Percentiles rank a stretch among this genome's conserved stretches.
Conservation (phyloP, 2,113 vertebrate genomes). For the Tauraco erythrolophus region DNA sequence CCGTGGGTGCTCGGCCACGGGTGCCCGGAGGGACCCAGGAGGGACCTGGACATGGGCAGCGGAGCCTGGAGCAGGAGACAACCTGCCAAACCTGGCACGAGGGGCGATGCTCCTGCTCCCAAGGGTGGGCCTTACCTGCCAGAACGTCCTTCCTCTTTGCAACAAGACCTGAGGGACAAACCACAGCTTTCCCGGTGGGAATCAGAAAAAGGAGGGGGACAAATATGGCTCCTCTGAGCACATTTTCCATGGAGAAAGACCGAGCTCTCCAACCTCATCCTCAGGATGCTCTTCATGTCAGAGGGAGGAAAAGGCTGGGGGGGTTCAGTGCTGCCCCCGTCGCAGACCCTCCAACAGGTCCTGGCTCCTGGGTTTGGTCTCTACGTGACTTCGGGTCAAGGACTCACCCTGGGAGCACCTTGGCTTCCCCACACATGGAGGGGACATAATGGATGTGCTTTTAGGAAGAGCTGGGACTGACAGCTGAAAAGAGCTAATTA, state of each 20-base stretch:
- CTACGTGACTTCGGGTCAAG: not conserved
- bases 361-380: not conserved
- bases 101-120: not conserved
- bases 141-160: not conserved
- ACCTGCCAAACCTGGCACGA: not conserved
- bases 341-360: not conserved
- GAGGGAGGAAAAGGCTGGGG: not conserved
- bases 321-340: fast-evolving
- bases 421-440: fast-evolving
- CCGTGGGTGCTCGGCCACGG: fast-evolving
- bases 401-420: not conserved
- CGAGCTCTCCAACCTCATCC: fast-evolving
- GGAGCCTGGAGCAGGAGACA: fast-evolving
- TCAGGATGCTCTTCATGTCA: not conserved
- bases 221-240: fast-evolving
- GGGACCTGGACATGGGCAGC: not conserved
- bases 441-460: not conserved
- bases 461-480: not conserved
- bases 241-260: not conserved
- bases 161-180: not conserved
- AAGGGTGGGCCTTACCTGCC: not conserved
- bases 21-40: not conserved
- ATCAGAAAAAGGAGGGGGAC: not conserved
- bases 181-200: not conserved
- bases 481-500: not conserved